A percentile compares a stretch with the other conserved stretches of the same genome.
Conservation (phyloP, 1,140 invertebrate genomes). For the Diorhabda sublineata region DNA sequence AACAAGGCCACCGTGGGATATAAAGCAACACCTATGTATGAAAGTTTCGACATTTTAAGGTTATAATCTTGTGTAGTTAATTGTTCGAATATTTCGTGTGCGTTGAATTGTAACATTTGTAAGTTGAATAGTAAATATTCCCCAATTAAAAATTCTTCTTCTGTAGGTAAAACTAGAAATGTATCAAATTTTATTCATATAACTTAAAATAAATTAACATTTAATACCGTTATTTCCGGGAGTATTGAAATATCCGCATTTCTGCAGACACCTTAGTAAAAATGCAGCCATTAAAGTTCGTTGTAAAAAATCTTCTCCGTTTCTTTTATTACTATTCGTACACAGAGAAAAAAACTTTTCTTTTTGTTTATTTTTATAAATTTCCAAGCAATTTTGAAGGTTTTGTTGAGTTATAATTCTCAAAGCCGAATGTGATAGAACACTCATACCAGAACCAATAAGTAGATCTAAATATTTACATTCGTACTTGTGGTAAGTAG, state of each 20-base stretch:
- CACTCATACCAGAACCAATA: slow-evolving; percentile 76
- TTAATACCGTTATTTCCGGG: not conserved
- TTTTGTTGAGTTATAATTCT: slow-evolving; percentile 68
- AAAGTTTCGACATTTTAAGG: slow-evolving; percentile 55
- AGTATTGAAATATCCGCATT: slow-evolving; percentile 55
- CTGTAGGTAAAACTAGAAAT: slow-evolving; percentile 45
- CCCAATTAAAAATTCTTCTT: slow-evolving; percentile 56
- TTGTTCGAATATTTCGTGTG: slow-evolving; percentile 82
- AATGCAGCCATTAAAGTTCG: slow-evolving; percentile 75
- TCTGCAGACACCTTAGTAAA: slow-evolving; percentile 66
- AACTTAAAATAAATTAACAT: not conserved
- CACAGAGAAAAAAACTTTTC: slow-evolving; percentile 60
- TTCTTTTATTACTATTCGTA: slow-evolving; percentile 60
- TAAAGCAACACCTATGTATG: slow-evolving; percentile 72
- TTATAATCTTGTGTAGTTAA: slow-evolving; percentile 47
- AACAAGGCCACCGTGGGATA: slow-evolving; percentile 78
- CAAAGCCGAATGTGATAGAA: slow-evolving; percentile 70
- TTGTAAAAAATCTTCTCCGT: slow-evolving; percentile 69
- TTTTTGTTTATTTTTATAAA: slow-evolving; percentile 50
- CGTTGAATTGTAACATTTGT: slow-evolving; percentile 83
- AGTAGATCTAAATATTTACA: slow-evolving; percentile 72
- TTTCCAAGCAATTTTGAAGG: slow-evolving; percentile 50
- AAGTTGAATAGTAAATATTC: slow-evolving; percentile 68
- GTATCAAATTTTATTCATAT: not conserved
- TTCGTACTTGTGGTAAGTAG: slow-evolving; percentile 75